Evolutionary conservation across 37 sponge, comb jelly and placozoan genomes (phyloP), one percentile per base, ranked within the genome.

Genomic region (Spongilla lacustris): DNA sequence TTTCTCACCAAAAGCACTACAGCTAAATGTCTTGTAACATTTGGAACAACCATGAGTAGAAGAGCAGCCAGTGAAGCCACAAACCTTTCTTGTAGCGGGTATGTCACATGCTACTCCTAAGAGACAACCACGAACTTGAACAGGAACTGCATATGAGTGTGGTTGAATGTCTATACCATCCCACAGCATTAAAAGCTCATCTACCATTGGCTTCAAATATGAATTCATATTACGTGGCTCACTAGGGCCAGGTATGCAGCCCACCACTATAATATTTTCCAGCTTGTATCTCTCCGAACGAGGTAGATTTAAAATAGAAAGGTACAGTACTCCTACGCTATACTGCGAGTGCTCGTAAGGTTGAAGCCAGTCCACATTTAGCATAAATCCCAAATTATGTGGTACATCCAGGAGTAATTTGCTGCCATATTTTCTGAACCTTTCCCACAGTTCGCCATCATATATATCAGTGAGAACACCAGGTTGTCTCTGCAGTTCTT

Each of bases 321-420:
- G 31, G 38, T 87, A 87, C 0, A 81, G 13, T 25, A 37, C 81
- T 33, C 87, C 87, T 29, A 35, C 68, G 19, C 81, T 73, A 66
- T 81, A 66, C 4, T 33, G 36, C 12, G 74, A 73, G 68, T 79
- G 79, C n/a, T 79, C 31, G 66, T 34, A 89, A 0, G 89, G 89
- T 36, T 83, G 73, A 79, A 89, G 84, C 78, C 84, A 89, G 58
- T 87, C 87, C 33, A 80, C 68, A 34, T 87, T 87, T 0, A 87
- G 35, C 9, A 21, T 37, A 31, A 87, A 75, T n/a, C n/a, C 41
- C 8, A 70, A 75, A 66, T 84, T 75, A 24, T 33, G 38, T 30
- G 68, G 75, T 22, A 67, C 68, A 14, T 67, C 36, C 8, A 82
- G 41, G 41, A 82, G 72, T 8, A 50, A 50, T 13, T 26, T 29